These are phyloP conservation scores for Drosophila erecta DNA, from an alignment of 1,140 invertebrate genomes.

Conservation along the genomic window DNA sequence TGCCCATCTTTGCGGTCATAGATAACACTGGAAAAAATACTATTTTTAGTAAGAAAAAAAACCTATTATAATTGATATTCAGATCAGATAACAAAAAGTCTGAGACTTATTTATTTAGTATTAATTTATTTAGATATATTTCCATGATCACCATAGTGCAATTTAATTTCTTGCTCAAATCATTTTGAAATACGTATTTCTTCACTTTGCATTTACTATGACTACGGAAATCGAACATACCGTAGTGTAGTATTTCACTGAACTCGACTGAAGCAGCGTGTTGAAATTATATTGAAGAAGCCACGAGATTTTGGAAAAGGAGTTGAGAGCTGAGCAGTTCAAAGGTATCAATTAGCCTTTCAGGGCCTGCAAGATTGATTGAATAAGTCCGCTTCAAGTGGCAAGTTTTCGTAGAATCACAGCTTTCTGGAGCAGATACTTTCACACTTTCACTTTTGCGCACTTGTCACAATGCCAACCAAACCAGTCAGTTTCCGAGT, in stretches of 20 bases:
- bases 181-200: background rate
- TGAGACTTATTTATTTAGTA: too few species aligned
- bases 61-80: too few species aligned
- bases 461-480: too few species aligned
- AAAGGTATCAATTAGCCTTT: background rate
- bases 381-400: slow-evolving; percentile 8
- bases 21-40: too few species aligned
- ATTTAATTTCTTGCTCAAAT: background rate
- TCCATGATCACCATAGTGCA: too few species aligned
- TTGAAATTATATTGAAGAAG: slow-evolving; percentile 3
- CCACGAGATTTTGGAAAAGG: slow-evolving; percentile 7
- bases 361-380: slow-evolving; percentile 6
- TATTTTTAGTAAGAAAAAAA: too few species aligned
- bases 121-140: too few species aligned
- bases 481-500: too few species aligned
- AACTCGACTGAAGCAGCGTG: background rate
- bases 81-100: too few species aligned
- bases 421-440: too few species aligned
- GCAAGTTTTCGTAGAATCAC: background rate
- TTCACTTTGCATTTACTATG: background rate
- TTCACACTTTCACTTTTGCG: too few species aligned
- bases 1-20: background rate
- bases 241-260: slow-evolving; percentile 7
- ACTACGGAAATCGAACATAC: slow-evolving; percentile 4
- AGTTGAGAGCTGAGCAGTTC: background rate